A percentile compares a stretch with the other conserved stretches of the same genome.
phyloP scores from a whole-genome alignment of 1,140 invertebrate genomes.

The Eubasilissa regina region DNA sequence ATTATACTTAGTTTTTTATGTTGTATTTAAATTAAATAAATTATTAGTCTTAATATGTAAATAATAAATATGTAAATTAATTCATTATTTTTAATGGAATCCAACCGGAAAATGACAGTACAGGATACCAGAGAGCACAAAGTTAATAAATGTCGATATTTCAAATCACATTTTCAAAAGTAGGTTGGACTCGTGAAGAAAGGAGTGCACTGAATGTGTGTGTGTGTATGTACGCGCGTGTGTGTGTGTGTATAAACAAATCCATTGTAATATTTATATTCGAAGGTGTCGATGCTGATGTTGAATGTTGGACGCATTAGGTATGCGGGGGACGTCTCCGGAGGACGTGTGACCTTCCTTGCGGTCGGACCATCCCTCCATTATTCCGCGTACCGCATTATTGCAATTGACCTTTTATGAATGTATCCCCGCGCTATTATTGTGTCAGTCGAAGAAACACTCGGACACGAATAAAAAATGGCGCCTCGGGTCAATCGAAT shows the following conservation, averaged over 20 bases:
- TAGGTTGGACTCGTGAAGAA: not conserved
- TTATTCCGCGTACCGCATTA: not conserved
- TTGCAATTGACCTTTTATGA: conserved; percentile 22
- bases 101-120: too few species aligned
- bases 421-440: not conserved
- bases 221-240: not conserved
- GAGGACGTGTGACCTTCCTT: conserved; percentile 31
- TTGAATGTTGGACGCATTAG: conserved; percentile 15
- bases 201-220: not conserved
- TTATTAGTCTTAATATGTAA: too few species aligned
- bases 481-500: too few species aligned
- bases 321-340: conserved; percentile 1
- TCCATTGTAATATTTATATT: conserved; percentile 24
- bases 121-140: too few species aligned
- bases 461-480: too few species aligned
- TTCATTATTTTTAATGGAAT: too few species aligned
- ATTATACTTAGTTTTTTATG: too few species aligned
- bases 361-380: conserved; percentile 36
- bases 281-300: not conserved
- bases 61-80: too few species aligned
- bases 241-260: not conserved
- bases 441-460: too few species aligned
- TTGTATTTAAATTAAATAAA: too few species aligned
- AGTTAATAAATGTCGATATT: too few species aligned
- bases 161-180: not conserved